Conservation (phyloP, 2,113 vertebrate species). For the Chrysemys picta region DNA sequence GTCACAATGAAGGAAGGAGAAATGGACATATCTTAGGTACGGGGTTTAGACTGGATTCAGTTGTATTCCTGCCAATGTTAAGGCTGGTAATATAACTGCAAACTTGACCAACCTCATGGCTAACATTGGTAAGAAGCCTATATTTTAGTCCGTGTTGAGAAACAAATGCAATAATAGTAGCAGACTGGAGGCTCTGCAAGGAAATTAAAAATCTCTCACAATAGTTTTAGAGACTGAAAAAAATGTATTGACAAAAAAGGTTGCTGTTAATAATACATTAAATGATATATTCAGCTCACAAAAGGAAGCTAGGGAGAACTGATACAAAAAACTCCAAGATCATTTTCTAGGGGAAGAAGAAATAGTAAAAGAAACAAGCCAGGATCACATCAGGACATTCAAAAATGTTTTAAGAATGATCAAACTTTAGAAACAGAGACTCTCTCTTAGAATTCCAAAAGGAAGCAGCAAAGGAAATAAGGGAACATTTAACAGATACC, state of each 20-base stretch:
- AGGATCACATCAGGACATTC: not conserved
- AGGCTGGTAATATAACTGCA: not conserved
- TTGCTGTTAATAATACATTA: not conserved
- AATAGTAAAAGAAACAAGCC: slow-evolving; percentile 23
- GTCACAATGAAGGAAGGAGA: not conserved
- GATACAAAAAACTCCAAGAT: not conserved
- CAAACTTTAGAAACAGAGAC: not conserved
- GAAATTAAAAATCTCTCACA: not conserved
- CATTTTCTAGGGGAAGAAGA: slow-evolving; percentile 42
- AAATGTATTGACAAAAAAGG: not conserved
- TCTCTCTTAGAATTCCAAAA: slow-evolving; percentile 16
- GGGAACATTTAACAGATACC: not conserved
- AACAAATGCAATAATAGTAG: not conserved
- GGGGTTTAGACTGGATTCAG: not conserved
- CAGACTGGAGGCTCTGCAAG: not conserved
- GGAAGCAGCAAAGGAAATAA: not conserved
- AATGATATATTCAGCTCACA: not conserved
- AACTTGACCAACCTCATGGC: too few relatives aligned
- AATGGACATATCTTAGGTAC: not conserved
- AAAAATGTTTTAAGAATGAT: slow-evolving; percentile 30
- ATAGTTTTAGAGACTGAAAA: not conserved
- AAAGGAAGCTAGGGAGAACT: slow-evolving; percentile 12
- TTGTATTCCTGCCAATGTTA: not conserved
- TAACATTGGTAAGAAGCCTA: not conserved
- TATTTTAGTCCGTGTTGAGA: not conserved